Evolutionary conservation across 1,140 invertebrate genomes (phyloP), one percentile per base, ranked within the genome.

Genomic region (Eupristina koningsbergeri): DNA sequence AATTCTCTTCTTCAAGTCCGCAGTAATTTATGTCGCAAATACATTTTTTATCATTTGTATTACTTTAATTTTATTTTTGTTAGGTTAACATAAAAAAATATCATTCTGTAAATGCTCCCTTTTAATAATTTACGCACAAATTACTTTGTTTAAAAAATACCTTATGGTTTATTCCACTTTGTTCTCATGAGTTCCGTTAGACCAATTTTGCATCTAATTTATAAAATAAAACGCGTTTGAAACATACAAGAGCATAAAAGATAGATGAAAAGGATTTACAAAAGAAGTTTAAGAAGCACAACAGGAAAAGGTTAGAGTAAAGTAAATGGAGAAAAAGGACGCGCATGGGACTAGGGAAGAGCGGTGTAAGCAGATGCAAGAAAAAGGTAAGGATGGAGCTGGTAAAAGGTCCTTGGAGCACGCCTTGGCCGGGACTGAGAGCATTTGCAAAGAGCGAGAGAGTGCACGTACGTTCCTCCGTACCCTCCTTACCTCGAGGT

Each of bases 371-470:
- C 13, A 64, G 36, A 78, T 78, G 77, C 77, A 45, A 61, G 11
- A 31, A 58, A 19, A 29, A 79, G 41, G 17, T 15, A 74, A 22
- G 34, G n/a, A 39, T 61, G 29, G 67, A 29, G n/a, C 39, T 61
- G 74, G 63, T 58, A 69, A 78, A 53, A 78, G 81, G 64, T 84
- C 67, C 82, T 61, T 74, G 82, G 34, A 84, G 67, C 76, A 69
- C 74, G 29, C 74, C 76, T 84, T 50, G 58, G 45, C 81, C 81
- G 74, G 53, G 53, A 71, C 80, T 39, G 41, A n/a, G 29, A 22
- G 80, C 53, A 81, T 81, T 81, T 81, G 69, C 80, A 74, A 77
- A 29, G n/a, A 34, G 75, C 17, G 36, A 58, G 45, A 58, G 47
- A 58, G 50, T n/a, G n/a, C n/a, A n/a, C 67, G 29, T 81, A 47